These are phyloP conservation scores for Aphis gossypii DNA, from an alignment of 1,140 invertebrate genomes.

Conservation along the genomic window DNA sequence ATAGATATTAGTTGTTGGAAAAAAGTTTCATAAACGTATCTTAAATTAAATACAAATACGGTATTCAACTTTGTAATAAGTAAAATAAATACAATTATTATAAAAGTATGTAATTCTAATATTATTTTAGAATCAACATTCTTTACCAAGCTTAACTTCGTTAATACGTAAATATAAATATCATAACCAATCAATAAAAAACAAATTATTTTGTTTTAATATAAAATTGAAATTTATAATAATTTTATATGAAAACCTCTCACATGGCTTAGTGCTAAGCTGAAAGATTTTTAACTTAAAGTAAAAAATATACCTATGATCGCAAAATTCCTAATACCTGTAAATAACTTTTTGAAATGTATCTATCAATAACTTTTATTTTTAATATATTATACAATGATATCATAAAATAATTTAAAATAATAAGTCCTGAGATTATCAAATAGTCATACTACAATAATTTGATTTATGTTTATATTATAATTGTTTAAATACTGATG, in stretches of 20 bases:
- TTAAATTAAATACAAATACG: background rate
- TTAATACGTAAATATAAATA: background rate
- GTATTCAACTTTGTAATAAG: background rate
- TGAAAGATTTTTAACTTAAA: background rate
- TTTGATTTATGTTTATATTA: no score
- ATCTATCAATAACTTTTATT: background rate
- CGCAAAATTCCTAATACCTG: background rate
- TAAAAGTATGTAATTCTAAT: background rate
- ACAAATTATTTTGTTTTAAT: background rate
- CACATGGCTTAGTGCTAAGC: background rate
- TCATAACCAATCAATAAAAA: background rate
- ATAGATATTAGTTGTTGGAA: background rate
- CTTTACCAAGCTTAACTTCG: background rate
- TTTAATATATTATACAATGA: background rate
- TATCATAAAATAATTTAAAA: no score
- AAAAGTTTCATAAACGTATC: background rate
- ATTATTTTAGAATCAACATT: background rate
- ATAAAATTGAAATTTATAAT: background rate
- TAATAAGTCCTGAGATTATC: no score
- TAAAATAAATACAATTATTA: background rate
- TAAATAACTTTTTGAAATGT: background rate
- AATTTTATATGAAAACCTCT: background rate
- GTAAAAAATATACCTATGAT: background rate
- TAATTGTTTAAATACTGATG: no score
- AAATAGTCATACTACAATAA: background rate